Base-by-base conservation (phyloP, 2,888 invertebrate genomes). In the Apeira syringaria region DNA sequence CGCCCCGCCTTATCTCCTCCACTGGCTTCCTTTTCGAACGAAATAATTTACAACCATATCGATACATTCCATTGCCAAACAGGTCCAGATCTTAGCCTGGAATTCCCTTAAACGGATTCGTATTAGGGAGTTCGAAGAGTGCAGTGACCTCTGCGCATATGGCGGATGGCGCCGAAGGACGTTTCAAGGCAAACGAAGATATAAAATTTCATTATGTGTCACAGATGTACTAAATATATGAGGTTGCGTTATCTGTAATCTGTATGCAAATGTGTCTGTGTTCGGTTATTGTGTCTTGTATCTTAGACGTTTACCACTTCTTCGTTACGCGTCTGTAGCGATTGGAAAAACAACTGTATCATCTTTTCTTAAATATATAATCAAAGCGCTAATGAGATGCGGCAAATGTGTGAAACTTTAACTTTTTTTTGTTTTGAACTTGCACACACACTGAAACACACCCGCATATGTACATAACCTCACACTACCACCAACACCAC, bases 61-160 rank as follows among this genome's bases (percentile, higher is more conserved):
- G 66, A 76, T 73, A 75, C 71, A 74, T 67, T 61, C 66, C 68
- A 62, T 51, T 77, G 78, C 79, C 80, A 80, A 83, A 74, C 80
- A 81, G 76, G 77, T 78, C 75, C 61, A 53, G 27, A 52, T 51
- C 50, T 33, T 42, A 45, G 47, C 30, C 39, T 49, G 48, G 51
- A 51, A 55, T 56, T 54, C 53, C 48, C 50, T 47, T 50, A 42
- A 50, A 46, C 47, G 32, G 46, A 43, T 48, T 40, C 41, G 24
- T 9, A 42, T 45, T 47, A 33, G 42, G 46, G 51, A 41, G 11
- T 42, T 18, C 29, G 41, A 33, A 29, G 44, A 50, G 56, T 50
- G 51, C 56, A 53, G 35, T 42, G 53, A 56, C 51, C 56, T 35
- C 42, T 30, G 27, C 10, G 1, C 10, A 26, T 11, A 15, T 35